Base-by-base conservation (phyloP, 2,888 invertebrate genomes). In the Phoenoteleia sp. region DNA sequence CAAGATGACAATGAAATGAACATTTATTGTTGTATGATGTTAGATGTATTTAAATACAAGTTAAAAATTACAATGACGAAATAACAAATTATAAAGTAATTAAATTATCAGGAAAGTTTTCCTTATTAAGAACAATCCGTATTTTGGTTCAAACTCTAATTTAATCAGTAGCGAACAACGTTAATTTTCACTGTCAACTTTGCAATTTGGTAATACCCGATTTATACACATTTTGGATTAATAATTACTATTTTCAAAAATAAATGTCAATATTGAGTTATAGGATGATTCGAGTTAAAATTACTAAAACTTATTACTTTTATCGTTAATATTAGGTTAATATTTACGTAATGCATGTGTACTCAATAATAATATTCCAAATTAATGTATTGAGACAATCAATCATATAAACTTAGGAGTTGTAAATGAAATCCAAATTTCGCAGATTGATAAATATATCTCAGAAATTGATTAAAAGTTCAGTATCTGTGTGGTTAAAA, bases 301-400 rank as follows among this genome's bases (percentile, higher is more conserved):
- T 21, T 52, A 19, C n/a, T 11, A 52, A 52, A 52, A 52, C 23
- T 23, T 42, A 25, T 19, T 58, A 36, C 36, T 58, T 58, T 36
- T 58, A 58, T 36, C 21, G 21, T 36, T 36, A 58, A 58, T 39
- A 21, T 58, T 58, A 39, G n/a, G 36, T 58, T 56, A 56, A 58
- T 36, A 36, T 58, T 58, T 58, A 39, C 36, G 19, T 36, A 58
- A 58, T 36, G 36, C 21, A 3, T 19, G 33, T 9, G 11, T 21
- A 11, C 21, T 15, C 3, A 13, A 9, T 36, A 21, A 21, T 58
- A 21, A 36, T 17, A 27, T 15, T 29, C 15, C 15, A 27, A 58
- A 58, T 58, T 36, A 58, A 58, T 36, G 21, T 13, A 58, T 58
- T 9, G 21, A 11, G 19, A 58, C 21, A 36, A 36, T 36, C 58